Evolutionary conservation across 2,888 invertebrate species (phyloP).

Genomic region (Drosophila histrio): DNA sequence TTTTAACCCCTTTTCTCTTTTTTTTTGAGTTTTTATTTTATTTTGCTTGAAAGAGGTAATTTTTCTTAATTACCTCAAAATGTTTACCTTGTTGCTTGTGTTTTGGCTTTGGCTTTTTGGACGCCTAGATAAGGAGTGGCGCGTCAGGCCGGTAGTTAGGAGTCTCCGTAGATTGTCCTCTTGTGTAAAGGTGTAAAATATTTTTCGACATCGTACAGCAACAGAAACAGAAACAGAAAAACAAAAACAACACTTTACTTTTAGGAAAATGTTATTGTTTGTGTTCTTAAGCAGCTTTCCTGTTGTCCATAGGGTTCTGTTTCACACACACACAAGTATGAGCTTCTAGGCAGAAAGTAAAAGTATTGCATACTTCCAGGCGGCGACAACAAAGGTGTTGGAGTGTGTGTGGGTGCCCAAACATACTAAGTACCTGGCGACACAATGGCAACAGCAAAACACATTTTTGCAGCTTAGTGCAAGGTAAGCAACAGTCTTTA

Average conservation of each 20-base stretch:
- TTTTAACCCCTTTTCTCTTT: constrained; percentile 9
- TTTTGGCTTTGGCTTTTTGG: constrained; percentile 49
- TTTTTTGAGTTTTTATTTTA: constrained; percentile 4
- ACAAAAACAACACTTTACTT: constrained; percentile 57
- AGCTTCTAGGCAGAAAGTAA: constrained; percentile 37
- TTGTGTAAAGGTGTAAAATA: constrained; percentile 76
- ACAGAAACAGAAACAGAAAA: constrained; percentile 9
- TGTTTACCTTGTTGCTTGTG: constrained; percentile 78
- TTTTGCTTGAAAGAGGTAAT: constrained; percentile 64
- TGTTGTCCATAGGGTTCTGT: constrained; percentile 39
- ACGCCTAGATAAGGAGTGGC: constrained; percentile 58
- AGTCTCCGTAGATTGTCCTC: constrained; percentile 57
- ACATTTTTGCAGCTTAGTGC: constrained; percentile 46
- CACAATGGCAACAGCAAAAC: constrained; percentile 29
- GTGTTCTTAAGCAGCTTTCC: constrained; percentile 73
- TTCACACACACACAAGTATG: constrained; percentile 14
- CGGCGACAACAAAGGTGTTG: constrained; percentile 35
- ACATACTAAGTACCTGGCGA: constrained; percentile 35
- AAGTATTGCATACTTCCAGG: constrained; percentile 71
- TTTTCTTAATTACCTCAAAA: constrained; percentile 79
- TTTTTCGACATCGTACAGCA: constrained; percentile 53
- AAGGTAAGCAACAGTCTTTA: constrained; percentile 36
- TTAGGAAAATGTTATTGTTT: constrained; percentile 56
- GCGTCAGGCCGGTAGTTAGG: constrained; percentile 54
- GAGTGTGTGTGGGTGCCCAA: constrained; percentile 7